Evolutionary conservation across 2,113 vertebrate species (phyloP), one percentile per base, ranked within the genome.

Genomic region (Macquaria ambigua): DNA sequence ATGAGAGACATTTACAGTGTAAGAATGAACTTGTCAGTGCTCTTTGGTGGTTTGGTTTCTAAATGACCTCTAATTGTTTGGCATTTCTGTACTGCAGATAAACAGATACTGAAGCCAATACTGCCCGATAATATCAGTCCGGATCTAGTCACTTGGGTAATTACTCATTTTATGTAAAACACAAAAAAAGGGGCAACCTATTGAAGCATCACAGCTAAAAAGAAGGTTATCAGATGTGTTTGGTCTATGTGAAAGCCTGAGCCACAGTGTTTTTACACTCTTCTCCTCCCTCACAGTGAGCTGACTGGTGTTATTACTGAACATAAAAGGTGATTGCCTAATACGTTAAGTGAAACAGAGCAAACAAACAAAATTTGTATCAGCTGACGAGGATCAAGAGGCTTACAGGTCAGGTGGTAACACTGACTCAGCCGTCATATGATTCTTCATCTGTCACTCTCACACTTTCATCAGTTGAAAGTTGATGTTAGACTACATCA

Each of bases 321-420:
- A 12, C 31, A 21, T 5, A 66, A 78, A 52, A 21, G 4, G 37
- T 18, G 25, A 56, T 55, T 46, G n/a, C 2, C 8, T 12, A 8
- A 84, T 11, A 14, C 10, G 11, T 31, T 3, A 4, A 63, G 56
- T 25, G 25, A 76, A 67, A 70, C 34, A 0, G 20, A 56, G 2
- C 53, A 83, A 82, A 71, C 58, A 43, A 69, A 69, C 56, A 74
- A 85, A 23, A 59, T 6, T 46, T 4, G 5, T 20, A 72, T 83
- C 81, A 79, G 75, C 85, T 83, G 84, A 85, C 28, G 2, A 20
- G 25, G 58, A 31, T 53, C 52, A 71, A 62, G 55, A 66, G 73
- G 52, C 48, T 74, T 61, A 74, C 6, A 39, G 61, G 56, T 74
- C 50, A 62, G 58, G 39, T 25, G 41, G 1, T 0, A 15, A 14